A percentile compares a stretch with the other conserved stretches of the same genome.
These are phyloP conservation scores for Lathamus discolor DNA, from an alignment of 2,113 vertebrate species.

Conservation along the genomic window DNA sequence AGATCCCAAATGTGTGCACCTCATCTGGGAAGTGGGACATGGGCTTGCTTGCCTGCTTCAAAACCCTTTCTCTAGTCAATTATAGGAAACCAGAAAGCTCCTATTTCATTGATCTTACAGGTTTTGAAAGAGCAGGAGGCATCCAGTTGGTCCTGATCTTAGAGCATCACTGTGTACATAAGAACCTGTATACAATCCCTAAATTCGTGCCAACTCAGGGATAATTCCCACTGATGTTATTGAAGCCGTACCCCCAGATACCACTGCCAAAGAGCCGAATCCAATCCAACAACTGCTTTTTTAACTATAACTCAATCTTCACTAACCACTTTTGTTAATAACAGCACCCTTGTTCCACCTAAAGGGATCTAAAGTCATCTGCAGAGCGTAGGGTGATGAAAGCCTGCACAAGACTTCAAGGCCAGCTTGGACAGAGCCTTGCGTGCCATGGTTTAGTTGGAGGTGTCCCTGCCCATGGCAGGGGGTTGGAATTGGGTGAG, in stretches of 20 bases:
- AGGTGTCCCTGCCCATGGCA: too few species aligned
- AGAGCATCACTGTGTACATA: rapidly evolving
- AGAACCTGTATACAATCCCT: background rate
- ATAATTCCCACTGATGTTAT: background rate
- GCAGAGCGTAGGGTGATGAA: background rate
- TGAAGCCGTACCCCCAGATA: background rate
- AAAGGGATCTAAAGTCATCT: background rate
- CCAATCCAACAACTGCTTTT: background rate
- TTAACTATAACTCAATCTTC: background rate
- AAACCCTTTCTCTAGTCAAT: background rate
- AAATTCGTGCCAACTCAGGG: background rate
- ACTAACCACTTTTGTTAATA: background rate
- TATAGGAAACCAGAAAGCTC: background rate
- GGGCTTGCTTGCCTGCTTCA: rapidly evolving
- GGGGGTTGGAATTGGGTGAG: too few species aligned
- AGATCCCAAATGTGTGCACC: rapidly evolving
- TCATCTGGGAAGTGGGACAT: rapidly evolving
- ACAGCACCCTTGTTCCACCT: background rate
- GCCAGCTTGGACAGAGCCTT: too few species aligned
- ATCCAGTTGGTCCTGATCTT: background rate
- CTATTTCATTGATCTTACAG: background rate
- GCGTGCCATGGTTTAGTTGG: too few species aligned
- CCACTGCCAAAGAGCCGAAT: background rate
- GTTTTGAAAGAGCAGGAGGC: background rate
- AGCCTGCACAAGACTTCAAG: background rate